A percentile compares a stretch with the other conserved stretches of the same genome.
These are phyloP conservation scores for Spatulosminthurus flaviceps DNA, from an alignment of 2,888 invertebrate genomes.

Conservation along the genomic window DNA sequence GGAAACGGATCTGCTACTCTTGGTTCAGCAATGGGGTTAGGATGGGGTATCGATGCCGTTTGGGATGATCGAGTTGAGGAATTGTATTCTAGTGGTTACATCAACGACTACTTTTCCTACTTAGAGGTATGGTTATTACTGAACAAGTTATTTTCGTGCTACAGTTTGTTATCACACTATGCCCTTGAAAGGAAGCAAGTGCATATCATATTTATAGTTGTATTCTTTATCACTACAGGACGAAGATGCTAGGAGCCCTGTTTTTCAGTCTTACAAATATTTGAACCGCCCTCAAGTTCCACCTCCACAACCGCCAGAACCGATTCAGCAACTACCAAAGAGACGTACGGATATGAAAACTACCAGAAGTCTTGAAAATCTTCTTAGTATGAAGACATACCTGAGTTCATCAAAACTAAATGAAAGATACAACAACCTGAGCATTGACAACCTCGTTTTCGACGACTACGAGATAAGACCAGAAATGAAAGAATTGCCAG, in stretches of 20 bases:
- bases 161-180: no score
- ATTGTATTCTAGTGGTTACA: constrained; percentile 42
- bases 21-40: constrained; percentile 34
- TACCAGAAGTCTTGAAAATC: constrained; percentile 78
- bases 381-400: constrained; percentile 69
- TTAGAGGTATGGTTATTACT: constrained; percentile 35
- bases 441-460: constrained; percentile 47
- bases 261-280: constrained; percentile 43
- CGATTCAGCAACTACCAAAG: constrained; percentile 24
- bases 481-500: constrained; percentile 45
- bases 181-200: no score
- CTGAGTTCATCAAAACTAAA: constrained; percentile 47
- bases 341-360: constrained; percentile 33
- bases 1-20: not conserved
- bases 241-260: constrained; percentile 39
- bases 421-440: constrained; percentile 48
- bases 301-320: constrained; percentile 46
- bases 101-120: constrained; percentile 47
- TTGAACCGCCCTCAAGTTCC: constrained; percentile 50
- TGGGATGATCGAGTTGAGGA: constrained; percentile 44
- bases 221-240: constrained; percentile 24
- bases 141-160: not conserved
- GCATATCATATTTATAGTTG: no score
- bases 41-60: constrained; percentile 45
- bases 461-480: constrained; percentile 48